Conservation (phyloP, 2,888 invertebrate species). For the Oxyteleia sp. region DNA sequence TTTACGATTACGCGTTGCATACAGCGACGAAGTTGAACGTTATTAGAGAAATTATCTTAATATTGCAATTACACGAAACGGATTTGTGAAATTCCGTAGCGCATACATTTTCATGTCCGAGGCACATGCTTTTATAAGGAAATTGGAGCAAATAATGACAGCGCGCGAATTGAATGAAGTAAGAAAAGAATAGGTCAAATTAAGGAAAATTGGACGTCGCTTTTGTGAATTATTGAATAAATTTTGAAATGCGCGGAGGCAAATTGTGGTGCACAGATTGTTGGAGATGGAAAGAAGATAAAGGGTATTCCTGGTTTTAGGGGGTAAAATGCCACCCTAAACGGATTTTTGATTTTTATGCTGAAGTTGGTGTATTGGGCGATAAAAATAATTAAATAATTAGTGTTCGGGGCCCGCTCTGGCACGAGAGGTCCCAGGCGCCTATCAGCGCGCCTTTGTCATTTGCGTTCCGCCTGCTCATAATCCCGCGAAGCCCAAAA, state of each 20-base stretch:
- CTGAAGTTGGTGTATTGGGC: too few species aligned
- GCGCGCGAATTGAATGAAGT: constrained; percentile 35
- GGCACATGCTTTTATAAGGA: constrained; percentile 27
- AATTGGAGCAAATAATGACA: constrained; percentile 58
- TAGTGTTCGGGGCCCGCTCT: too few species aligned
- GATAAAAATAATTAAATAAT: too few species aligned
- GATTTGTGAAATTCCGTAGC: constrained; percentile 22
- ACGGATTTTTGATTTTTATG: too few species aligned
- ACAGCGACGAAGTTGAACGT: background rate
- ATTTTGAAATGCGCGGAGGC: constrained; percentile 33
- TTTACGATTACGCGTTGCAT: constrained; percentile 32
- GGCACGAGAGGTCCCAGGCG: too few species aligned
- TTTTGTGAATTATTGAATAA: constrained; percentile 65
- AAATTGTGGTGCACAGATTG: constrained; percentile 9
- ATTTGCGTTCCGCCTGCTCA: too few species aligned
- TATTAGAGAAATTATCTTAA: constrained; percentile 40
- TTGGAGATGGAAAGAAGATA: constrained; percentile 13
- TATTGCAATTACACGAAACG: constrained; percentile 25
- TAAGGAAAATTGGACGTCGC: constrained; percentile 60
- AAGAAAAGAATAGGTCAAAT: constrained; percentile 58
- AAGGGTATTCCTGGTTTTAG: too few species aligned
- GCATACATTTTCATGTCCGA: constrained; percentile 32
- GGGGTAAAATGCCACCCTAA: too few species aligned
- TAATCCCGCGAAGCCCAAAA: too few species aligned
- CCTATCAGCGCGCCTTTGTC: too few species aligned